Percentiles rank a stretch among this genome's conserved stretches.
Evolutionary conservation across 2,888 invertebrate species (phyloP).

Genomic region (Zelleria hepariella): DNA sequence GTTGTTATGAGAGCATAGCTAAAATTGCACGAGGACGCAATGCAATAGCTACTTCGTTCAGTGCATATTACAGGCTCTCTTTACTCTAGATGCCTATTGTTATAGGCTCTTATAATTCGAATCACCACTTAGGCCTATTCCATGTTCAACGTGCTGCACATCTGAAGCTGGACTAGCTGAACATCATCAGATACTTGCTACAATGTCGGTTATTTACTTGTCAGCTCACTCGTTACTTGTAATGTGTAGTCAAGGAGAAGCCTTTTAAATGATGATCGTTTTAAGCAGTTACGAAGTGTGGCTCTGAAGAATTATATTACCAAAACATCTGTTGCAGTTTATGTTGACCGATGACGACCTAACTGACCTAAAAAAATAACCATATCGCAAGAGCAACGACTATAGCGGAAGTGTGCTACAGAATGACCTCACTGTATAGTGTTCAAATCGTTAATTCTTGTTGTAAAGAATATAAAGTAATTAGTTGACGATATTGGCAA

Average conservation of each 20-base stretch:
- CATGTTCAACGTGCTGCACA: no score
- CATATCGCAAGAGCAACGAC: not conserved
- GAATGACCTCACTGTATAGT: not conserved
- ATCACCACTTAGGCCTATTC: no score
- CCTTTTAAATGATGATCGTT: constrained; percentile 5
- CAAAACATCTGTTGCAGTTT: constrained; percentile 24
- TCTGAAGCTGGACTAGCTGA: no score
- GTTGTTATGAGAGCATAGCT: constrained; percentile 34
- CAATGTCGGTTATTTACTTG: no score
- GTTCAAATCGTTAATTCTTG: not conserved
- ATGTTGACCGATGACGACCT: constrained; percentile 14
- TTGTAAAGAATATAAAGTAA: not conserved
- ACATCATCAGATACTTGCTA: no score
- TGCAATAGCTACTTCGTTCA: constrained; percentile 25
- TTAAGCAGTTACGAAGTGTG: not conserved
- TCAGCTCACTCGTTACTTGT: no score
- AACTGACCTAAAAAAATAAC: not conserved
- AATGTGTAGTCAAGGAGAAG: no score
- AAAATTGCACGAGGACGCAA: constrained; percentile 44
- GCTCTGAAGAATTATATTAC: constrained; percentile 16
- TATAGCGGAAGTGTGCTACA: not conserved
- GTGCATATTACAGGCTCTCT: not conserved
- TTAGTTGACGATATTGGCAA: not conserved
- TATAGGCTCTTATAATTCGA: no score
- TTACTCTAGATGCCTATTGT: not conserved